Evolutionary conservation across 1,140 invertebrate genomes (phyloP).

Genomic region (Formica exsecta): DNA sequence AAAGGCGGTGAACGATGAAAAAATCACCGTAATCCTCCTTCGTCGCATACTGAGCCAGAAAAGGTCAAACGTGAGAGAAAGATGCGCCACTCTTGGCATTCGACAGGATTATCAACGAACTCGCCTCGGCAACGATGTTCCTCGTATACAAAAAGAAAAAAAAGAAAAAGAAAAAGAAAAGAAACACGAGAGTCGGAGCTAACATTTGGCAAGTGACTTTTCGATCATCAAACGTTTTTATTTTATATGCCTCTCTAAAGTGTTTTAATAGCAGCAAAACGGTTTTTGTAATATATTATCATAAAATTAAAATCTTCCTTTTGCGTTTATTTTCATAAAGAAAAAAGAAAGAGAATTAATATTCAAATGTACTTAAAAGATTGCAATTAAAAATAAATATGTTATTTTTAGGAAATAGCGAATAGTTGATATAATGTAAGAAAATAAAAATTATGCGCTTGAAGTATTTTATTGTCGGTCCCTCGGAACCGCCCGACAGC

Average conservation of each 20-base stretch:
- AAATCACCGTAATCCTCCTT: slow-evolving; percentile 8
- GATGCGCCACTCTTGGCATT: slow-evolving; percentile 62
- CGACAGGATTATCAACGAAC: slow-evolving; percentile 55
- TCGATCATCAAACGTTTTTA: not conserved
- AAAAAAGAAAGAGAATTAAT: not conserved
- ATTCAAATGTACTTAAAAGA: not conserved
- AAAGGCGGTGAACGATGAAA: slow-evolving; percentile 36
- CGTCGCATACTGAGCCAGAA: slow-evolving; percentile 24
- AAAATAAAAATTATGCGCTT: slow-evolving; percentile 18
- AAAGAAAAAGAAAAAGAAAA: too few relatives aligned
- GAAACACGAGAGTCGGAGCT: not conserved
- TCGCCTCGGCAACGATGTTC: slow-evolving; percentile 34
- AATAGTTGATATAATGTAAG: not conserved
- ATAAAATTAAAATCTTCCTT: not conserved
- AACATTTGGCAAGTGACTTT: not conserved
- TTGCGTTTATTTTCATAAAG: not conserved
- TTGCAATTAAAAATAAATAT: not conserved
- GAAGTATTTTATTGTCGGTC: slow-evolving; percentile 28
- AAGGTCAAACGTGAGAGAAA: slow-evolving; percentile 73
- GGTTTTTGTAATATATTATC: not conserved
- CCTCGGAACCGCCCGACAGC: not conserved
- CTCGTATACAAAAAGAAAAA: slow-evolving; percentile 15
- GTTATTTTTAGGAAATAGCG: not conserved
- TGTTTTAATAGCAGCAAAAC: not conserved
- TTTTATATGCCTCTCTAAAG: not conserved